Conservation (phyloP, 2,888 invertebrate genomes). For the Drosophila kambysellisi region DNA sequence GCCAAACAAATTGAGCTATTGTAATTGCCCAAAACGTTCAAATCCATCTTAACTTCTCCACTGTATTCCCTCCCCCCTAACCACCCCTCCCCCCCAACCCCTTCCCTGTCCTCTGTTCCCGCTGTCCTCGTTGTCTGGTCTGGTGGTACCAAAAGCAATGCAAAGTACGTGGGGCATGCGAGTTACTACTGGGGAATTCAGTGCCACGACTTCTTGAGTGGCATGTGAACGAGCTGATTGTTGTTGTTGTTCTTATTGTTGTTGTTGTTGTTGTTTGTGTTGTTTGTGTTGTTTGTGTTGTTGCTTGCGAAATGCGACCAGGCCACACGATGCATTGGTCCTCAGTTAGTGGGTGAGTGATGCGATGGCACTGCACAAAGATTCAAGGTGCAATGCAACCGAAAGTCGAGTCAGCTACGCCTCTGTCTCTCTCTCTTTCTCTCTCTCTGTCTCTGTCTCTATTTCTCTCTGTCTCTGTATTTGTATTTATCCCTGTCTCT, state of each 20-base stretch:
- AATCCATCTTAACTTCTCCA: constrained; percentile 66
- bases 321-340: constrained; percentile 54
- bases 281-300: constrained; percentile 16
- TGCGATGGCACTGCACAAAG: constrained; percentile 62
- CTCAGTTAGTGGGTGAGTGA: constrained; percentile 78
- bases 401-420: constrained; percentile 64
- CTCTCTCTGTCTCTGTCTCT: not conserved
- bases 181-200: constrained; percentile 59
- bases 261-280: constrained; percentile 14
- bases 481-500: not conserved
- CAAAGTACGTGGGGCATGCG: constrained; percentile 66
- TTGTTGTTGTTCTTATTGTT: constrained; percentile 35
- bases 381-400: constrained; percentile 76
- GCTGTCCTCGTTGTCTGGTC: not conserved
- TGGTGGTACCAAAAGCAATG: constrained; percentile 36
- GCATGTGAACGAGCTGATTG: constrained; percentile 72
- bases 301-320: constrained; percentile 75
- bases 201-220: constrained; percentile 79
- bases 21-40: constrained; percentile 80
- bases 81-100: too few species aligned
- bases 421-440: constrained; percentile 26
- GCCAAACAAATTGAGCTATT: constrained; percentile 77
- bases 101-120: too few species aligned
- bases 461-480: constrained; percentile 4
- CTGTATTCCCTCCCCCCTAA: not conserved